Evolutionary conservation across 2,888 invertebrate genomes (phyloP).

Genomic region (Augiades crinisus): DNA sequence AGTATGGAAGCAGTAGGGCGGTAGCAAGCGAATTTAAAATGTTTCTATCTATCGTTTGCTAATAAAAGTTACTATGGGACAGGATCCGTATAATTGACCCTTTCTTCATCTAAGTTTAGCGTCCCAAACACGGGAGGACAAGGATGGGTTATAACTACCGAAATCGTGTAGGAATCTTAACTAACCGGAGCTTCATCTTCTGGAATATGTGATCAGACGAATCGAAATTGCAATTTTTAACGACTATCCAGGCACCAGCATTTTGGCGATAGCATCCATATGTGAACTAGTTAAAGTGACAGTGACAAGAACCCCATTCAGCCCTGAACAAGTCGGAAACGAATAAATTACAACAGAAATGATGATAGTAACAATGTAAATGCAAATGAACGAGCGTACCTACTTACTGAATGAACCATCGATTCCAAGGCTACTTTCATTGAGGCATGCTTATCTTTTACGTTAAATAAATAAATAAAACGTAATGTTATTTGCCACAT

Average conservation of each 20-base stretch:
- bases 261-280: neutral
- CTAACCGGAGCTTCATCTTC: too few species aligned
- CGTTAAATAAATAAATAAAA: neutral
- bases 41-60: too few species aligned
- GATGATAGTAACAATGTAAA: conserved; percentile 16
- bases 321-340: conserved; percentile 12
- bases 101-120: too few species aligned
- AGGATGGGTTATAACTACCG: too few species aligned
- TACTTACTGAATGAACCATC: conserved; percentile 23
- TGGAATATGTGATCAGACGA: neutral
- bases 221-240: neutral
- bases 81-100: too few species aligned
- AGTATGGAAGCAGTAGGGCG: too few species aligned
- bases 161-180: too few species aligned
- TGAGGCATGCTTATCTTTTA: conserved; percentile 14
- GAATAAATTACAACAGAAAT: conserved; percentile 1
- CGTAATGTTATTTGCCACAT: neutral
- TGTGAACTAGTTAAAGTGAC: conserved; percentile 3
- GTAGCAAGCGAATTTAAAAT: too few species aligned
- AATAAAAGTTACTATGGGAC: too few species aligned
- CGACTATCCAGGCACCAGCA: too few species aligned
- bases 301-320: conserved; percentile 9
- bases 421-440: conserved; percentile 4
- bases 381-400: conserved; percentile 18
- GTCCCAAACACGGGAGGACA: too few species aligned